Base-by-base conservation (phyloP, 2,888 invertebrate genomes). In the Ophion costatus region DNA sequence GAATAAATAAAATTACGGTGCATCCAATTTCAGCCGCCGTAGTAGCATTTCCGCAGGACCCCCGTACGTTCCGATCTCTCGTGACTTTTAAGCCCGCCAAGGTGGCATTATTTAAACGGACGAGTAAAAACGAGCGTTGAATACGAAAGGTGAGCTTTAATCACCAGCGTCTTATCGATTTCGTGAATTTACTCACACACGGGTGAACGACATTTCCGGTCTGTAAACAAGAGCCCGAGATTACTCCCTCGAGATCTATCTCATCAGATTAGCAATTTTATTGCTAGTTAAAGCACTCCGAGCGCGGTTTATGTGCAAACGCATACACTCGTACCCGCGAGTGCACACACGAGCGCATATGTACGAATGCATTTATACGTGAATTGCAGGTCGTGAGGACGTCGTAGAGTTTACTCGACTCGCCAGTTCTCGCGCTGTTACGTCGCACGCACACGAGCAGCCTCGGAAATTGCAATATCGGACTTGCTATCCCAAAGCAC, bases 181-280 rank as follows among this genome's bases (percentile, higher is more conserved):
- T 84, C 63, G 76, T 57, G 63, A 78, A 70, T 84, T 77, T 80
- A 84, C 71, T 82, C 66, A 82, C 77, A 33, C 61, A n/a, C 64
- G 59, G 77, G 79, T 78, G 79, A 85, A 87, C 81, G 79, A 80
- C 75, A 70, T 80, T 80, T 80, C 79, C 76, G 71, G 71, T 63
- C 56, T 73, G 83, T 76, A 86, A 83, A 78, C 81, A 79, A 85
- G 79, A 76, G 81, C 20, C 81, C 85, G 61, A 80, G 81, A 87
- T 86, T 82, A 74, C 69, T 45, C 51, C 24, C 56, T 57, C 69
- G 57, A 73, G 80, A 83, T 81, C 84, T 71, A 83, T 86, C 81
- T 73, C 81, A 70, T 81, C 74, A 80, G 71, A 87, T 87, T 85
- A 83, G 81, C 86, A 85, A 83, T 85, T 87, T 87, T 87, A 87